A percentile compares a stretch with the other conserved stretches of the same genome.
phyloP scores from a whole-genome alignment of 2,113 vertebrate genomes.

The Carassius auratus region DNA sequence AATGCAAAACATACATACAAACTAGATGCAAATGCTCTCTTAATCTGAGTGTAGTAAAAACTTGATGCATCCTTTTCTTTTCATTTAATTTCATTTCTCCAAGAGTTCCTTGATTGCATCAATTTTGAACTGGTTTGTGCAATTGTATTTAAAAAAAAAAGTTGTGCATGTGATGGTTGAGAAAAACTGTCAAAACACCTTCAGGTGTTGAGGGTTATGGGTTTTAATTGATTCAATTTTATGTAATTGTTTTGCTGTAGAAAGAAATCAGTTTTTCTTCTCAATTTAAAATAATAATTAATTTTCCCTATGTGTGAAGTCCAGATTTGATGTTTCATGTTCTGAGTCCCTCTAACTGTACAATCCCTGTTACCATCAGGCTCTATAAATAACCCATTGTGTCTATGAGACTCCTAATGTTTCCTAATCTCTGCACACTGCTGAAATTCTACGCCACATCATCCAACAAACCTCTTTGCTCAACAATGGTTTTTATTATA shows the following conservation, averaged over 20 bases:
- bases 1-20: not conserved
- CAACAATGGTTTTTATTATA: conserved; percentile 64
- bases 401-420: conserved; percentile 48
- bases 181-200: not conserved
- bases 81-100: not conserved
- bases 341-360: conserved; percentile 42
- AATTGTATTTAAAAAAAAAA: not conserved
- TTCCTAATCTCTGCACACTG: conserved; percentile 54
- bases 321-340: not conserved
- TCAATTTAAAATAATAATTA: not conserved
- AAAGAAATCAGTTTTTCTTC: not conserved
- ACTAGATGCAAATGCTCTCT: not conserved
- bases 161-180: not conserved
- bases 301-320: not conserved
- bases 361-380: conserved; percentile 23
- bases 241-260: not conserved
- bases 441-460: conserved; percentile 69
- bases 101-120: too few species aligned
- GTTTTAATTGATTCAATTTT: not conserved
- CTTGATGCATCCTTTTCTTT: not conserved
- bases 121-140: not conserved
- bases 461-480: conserved; percentile 66
- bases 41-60: not conserved
- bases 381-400: conserved; percentile 56
- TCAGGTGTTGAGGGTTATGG: not conserved